Conservation (phyloP, 2,888 invertebrate genomes). For the Ceriagrion tenellum region DNA sequence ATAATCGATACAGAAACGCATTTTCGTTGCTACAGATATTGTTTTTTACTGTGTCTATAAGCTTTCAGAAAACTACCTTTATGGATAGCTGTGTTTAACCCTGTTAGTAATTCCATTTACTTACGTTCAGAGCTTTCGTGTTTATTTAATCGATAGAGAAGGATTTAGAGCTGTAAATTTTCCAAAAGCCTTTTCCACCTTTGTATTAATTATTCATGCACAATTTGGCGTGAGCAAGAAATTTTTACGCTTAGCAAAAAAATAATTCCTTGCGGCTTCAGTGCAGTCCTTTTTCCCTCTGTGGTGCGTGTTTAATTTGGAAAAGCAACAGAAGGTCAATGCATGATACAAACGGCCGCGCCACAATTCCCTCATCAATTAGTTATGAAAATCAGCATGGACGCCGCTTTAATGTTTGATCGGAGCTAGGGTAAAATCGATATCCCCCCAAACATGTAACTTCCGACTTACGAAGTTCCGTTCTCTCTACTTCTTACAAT, state of each 20-base stretch:
- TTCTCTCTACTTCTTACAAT: neutral
- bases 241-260: neutral
- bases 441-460: neutral
- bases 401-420: neutral
- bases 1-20: too few relatives aligned
- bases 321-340: neutral
- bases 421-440: neutral
- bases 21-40: too few relatives aligned
- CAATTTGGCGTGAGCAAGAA: neutral
- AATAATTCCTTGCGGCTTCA: neutral
- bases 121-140: too few relatives aligned
- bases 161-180: neutral
- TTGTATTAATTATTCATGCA: neutral
- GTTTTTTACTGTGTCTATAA: too few relatives aligned
- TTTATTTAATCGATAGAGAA: neutral
- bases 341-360: neutral
- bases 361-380: constrained; percentile 23
- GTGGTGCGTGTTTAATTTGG: neutral
- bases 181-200: neutral
- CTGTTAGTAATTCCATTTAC: too few relatives aligned
- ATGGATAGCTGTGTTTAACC: too few relatives aligned
- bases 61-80: too few relatives aligned
- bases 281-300: neutral
- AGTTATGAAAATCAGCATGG: constrained; percentile 7
- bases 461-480: neutral